Conservation (phyloP, 2,113 vertebrate genomes). For the Nothoprocta pentlandii region DNA sequence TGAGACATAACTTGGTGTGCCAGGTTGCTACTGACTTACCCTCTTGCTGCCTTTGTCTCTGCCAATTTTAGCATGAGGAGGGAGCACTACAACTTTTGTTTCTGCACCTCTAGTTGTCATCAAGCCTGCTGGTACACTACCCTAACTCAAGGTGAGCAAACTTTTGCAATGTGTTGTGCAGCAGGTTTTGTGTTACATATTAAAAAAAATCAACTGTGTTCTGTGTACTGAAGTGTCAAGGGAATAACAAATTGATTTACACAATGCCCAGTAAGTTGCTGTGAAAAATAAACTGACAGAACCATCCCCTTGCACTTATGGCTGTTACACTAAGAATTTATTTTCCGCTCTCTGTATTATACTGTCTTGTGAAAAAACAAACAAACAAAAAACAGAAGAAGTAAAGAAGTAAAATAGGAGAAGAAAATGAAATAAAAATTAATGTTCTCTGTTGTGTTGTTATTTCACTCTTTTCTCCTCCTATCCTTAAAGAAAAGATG, state of each 20-base stretch:
- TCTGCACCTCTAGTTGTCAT: not conserved
- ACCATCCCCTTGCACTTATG: not conserved
- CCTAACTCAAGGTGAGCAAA: not conserved
- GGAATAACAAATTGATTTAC: not conserved
- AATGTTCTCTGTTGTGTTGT: not conserved
- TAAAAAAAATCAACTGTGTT: not conserved
- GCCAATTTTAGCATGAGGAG: not conserved
- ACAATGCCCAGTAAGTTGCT: not conserved
- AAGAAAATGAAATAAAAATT: not conserved
- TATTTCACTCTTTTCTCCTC: not conserved
- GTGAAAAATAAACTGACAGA: slow-evolving; percentile 1
- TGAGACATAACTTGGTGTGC: accelerated
- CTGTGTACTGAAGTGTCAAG: not conserved
- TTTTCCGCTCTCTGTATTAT: not conserved
- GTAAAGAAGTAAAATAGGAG: not conserved
- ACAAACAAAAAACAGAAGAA: not conserved
- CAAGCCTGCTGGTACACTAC: not conserved
- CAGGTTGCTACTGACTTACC: not conserved
- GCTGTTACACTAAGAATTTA: not conserved
- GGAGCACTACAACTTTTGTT: not conserved
- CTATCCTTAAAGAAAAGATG: not conserved
- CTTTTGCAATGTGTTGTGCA: not conserved
- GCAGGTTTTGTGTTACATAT: not conserved
- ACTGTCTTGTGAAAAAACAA: not conserved
- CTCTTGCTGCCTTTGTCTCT: not conserved